Base-by-base conservation (phyloP, 2,888 invertebrate genomes). In the Pristionchus japonicus region DNA sequence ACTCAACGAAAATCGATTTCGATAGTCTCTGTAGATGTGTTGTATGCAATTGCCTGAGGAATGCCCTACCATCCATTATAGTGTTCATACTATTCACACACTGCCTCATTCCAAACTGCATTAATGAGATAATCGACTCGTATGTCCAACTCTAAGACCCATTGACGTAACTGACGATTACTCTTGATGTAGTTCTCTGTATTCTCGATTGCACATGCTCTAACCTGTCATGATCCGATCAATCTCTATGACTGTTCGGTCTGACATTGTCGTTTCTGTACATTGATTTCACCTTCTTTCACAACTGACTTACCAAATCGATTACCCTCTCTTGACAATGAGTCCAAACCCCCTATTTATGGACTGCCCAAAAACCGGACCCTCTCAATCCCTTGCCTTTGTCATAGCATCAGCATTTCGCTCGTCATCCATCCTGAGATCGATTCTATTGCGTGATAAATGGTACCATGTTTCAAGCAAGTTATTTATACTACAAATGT, bases 351-450 rank as follows among this genome's bases (percentile, higher is more conserved):
- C 77, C 43, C 15, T 47, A 77, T 77, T 77, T 77, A 77, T 77
- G 77, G 77, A 77, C 43, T 64, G 64, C 64, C 31, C 27, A 64
- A 64, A 64, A 31, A 74, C 23, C 64, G 11, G 27, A 64, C 11
- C 37, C 17, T 43, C 43, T 43, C 43, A 40, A 4, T 40, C 74
- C 77, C 77, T 23, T 27, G 43, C 77, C 77, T 77, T 77, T 77
- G 77, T 77, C 77, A 27, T 77, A 27, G 77, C 77, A 77, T 70
- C 64, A 31, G 64, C 64, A 74, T 40, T 74, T 77, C 37, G n/a
- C 77, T 40, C 77, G 9, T 43, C 37, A 13, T 43, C 77, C 47
- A 77, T 43, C 43, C 17, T n/a, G 77, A 40, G 77, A 47, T 27
- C 1, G 43, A 77, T 47, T 47, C n/a, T 43, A 6, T n/a, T 77